Conservation (phyloP, 2,797 vertebrate species). For the Hirundo rustica region DNA sequence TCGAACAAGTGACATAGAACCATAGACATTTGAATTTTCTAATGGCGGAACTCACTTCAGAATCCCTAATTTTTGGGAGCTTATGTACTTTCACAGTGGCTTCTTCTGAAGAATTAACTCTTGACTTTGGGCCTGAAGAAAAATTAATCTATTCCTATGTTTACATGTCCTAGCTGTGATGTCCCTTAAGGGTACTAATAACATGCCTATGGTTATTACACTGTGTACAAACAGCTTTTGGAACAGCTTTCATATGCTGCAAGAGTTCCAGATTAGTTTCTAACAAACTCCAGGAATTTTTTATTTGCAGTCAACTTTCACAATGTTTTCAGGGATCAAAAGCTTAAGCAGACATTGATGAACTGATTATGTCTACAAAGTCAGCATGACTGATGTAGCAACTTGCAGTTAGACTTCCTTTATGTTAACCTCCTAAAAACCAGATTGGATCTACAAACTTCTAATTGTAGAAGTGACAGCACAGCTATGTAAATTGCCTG, state of each 20-base stretch:
- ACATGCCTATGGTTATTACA: neutral
- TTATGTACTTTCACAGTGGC: neutral
- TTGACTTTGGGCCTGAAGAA: neutral
- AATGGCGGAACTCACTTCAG: neutral
- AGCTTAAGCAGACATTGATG: conserved; percentile 12
- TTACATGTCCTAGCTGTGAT: neutral
- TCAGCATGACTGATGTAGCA: neutral
- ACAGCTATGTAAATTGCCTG: neutral
- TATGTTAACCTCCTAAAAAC: neutral
- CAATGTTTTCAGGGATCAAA: neutral
- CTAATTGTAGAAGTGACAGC: neutral
- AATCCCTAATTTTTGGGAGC: neutral
- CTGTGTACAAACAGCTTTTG: neutral
- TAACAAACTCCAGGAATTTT: neutral
- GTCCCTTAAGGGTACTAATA: neutral
- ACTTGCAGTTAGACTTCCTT: neutral
- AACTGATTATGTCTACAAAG: neutral
- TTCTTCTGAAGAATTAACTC: neutral
- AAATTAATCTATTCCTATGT: neutral
- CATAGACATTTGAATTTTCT: neutral
- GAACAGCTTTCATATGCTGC: neutral
- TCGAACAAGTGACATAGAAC: neutral
- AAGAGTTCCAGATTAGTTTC: neutral
- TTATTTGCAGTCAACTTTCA: neutral
- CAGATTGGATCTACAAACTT: neutral